Percentiles rank a stretch among this genome's conserved stretches.
Conservation (phyloP, 2,113 vertebrate genomes). For the Amphiprion percula region DNA sequence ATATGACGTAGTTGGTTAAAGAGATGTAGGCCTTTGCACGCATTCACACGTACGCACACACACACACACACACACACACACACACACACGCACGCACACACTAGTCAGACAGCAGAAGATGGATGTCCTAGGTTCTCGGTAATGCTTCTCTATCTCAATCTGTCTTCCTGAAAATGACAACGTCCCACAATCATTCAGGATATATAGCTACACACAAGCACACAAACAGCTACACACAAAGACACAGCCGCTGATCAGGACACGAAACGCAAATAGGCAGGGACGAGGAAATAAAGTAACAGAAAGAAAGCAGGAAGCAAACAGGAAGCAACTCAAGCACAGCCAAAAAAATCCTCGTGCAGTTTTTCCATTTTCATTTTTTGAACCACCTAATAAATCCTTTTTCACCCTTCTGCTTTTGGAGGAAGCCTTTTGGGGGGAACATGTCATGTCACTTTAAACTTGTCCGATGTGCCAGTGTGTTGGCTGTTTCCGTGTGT, state of each 20-base stretch:
- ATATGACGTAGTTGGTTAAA: conserved; percentile 62
- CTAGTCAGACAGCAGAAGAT: conserved; percentile 43
- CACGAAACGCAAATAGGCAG: background rate
- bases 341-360: background rate
- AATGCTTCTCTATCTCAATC: conserved; percentile 62
- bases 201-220: conserved; percentile 41
- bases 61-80: background rate
- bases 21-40: conserved; percentile 33
- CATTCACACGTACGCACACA: background rate
- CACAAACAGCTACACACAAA: conserved; percentile 16
- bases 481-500: background rate
- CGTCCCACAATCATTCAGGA: conserved; percentile 35
- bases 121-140: conserved; percentile 53
- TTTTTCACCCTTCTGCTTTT: background rate
- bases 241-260: conserved; percentile 22
- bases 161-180: conserved; percentile 66
- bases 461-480: background rate
- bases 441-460: conserved; percentile 20
- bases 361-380: background rate
- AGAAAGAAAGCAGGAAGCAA: background rate
- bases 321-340: conserved; percentile 5
- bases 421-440: conserved; percentile 1
- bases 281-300: background rate
- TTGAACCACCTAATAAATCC: background rate
- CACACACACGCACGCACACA: background rate